A percentile compares a stretch with the other conserved stretches of the same genome.
Conservation (phyloP, 2,888 invertebrate species). For the Lottia gigantea region DNA sequence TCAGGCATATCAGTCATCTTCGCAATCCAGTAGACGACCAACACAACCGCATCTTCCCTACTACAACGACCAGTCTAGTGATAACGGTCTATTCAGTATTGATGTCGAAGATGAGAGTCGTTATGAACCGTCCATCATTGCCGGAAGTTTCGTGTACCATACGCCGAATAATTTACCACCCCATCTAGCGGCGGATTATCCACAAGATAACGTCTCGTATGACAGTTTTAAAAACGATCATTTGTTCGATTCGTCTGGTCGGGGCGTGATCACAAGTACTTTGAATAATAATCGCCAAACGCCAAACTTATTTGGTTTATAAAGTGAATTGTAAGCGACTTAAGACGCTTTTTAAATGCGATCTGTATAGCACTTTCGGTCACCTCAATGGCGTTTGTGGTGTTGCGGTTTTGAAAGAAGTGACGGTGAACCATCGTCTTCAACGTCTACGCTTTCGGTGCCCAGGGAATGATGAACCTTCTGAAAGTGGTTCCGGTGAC, state of each 20-base stretch:
- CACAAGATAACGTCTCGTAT: conserved; percentile 28
- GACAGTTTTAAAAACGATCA: conserved; percentile 39
- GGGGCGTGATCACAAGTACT: conserved; percentile 30
- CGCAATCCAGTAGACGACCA: conserved; percentile 19
- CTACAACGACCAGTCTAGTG: conserved; percentile 27
- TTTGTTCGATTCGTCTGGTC: conserved; percentile 24
- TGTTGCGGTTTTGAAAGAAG: too few species aligned
- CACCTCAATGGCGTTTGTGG: too few species aligned
- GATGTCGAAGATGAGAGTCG: conserved; percentile 27
- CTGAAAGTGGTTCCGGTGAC: too few species aligned
- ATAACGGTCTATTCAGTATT: conserved; percentile 27
- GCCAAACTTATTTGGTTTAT: conserved; percentile 12
- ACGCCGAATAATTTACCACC: conserved; percentile 35
- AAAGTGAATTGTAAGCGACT: too few species aligned
- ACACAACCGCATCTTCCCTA: conserved; percentile 17
- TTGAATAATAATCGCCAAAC: conserved; percentile 32
- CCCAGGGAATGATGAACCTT: too few species aligned
- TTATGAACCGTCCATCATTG: conserved; percentile 37
- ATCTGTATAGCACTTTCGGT: too few species aligned
- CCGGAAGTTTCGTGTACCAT: conserved; percentile 38
- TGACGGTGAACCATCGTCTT: too few species aligned
- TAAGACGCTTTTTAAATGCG: too few species aligned
- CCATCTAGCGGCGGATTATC: conserved; percentile 22
- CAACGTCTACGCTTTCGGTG: too few species aligned
- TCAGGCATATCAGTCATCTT: conserved; percentile 12